Percentiles rank a stretch among this genome's conserved stretches.
Evolutionary conservation across 2,113 vertebrate genomes (phyloP).

Genomic region (Loxodonta africana): DNA sequence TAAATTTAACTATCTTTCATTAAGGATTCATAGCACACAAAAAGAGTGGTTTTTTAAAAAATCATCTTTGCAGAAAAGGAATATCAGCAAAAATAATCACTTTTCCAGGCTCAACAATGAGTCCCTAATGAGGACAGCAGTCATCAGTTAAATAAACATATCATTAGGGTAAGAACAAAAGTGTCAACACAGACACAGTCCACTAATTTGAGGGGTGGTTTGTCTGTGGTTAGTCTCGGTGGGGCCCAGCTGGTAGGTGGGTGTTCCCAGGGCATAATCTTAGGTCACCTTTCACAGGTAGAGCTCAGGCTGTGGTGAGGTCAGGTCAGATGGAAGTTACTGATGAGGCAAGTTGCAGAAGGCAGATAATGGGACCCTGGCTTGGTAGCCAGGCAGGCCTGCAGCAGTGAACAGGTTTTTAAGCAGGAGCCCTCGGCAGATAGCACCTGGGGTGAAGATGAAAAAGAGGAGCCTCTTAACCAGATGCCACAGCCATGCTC

Average conservation of each 20-base stretch:
- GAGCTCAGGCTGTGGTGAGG: not conserved
- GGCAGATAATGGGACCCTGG: not conserved
- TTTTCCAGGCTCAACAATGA: constrained; percentile 77
- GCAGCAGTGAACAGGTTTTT: too few species aligned
- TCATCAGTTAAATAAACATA: constrained; percentile 81
- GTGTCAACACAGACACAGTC: constrained; percentile 74
- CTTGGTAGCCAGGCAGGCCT: not conserved
- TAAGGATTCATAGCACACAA: constrained; percentile 81
- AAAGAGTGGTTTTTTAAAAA: constrained; percentile 73
- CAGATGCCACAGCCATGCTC: not conserved
- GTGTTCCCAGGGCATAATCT: not conserved
- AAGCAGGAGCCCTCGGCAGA: not conserved
- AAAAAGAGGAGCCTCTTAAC: too few species aligned
- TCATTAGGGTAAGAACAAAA: constrained; percentile 70
- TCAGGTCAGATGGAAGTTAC: not conserved
- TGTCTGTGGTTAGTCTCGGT: constrained; percentile 16
- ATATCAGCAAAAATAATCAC: constrained; percentile 84
- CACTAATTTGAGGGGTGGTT: constrained; percentile 66
- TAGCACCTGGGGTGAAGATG: not conserved
- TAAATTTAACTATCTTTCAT: constrained; percentile 80
- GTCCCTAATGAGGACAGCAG: constrained; percentile 80
- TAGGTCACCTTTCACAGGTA: not conserved
- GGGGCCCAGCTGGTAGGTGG: not conserved
- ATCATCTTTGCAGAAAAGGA: constrained; percentile 81
- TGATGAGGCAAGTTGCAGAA: not conserved